Percentiles rank a stretch among this genome's conserved stretches.
phyloP scores from a whole-genome alignment of 1,140 invertebrate species.

The Ips typographus region DNA sequence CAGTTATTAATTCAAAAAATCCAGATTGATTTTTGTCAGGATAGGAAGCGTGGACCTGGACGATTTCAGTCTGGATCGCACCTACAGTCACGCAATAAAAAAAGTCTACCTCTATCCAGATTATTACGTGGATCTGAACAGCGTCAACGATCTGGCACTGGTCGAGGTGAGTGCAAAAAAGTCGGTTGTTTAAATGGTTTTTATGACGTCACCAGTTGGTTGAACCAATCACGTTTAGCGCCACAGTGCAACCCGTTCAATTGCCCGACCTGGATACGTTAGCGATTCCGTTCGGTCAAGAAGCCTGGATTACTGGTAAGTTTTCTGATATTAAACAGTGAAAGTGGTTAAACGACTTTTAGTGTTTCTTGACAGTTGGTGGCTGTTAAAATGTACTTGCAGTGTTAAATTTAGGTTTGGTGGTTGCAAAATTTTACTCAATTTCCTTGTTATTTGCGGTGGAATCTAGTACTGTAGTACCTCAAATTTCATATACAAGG shows the following conservation, averaged over 20 bases:
- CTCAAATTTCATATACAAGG: too few species aligned
- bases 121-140: slow-evolving; percentile 7
- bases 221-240: neutral
- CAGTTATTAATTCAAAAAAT: neutral
- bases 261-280: slow-evolving; percentile 7
- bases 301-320: slow-evolving; percentile 9
- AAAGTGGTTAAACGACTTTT: neutral
- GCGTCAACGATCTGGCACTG: slow-evolving; percentile 18
- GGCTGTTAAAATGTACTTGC: too few species aligned
- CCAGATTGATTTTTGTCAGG: neutral
- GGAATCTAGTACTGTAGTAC: too few species aligned
- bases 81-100: neutral
- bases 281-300: slow-evolving; percentile 1
- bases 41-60: slow-evolving; percentile 1
- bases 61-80: slow-evolving; percentile 14
- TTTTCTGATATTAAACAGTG: slow-evolving; percentile 1
- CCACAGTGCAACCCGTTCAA: slow-evolving; percentile 1
- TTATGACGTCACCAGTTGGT: neutral
- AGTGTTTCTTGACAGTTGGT: too few species aligned
- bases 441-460: too few species aligned
- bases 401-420: too few species aligned
- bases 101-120: slow-evolving; percentile 13
- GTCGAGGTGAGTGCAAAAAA: slow-evolving; percentile 6
- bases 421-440: too few species aligned
- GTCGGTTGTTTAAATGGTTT: neutral